These are phyloP conservation scores for Oncorhynchus kisutch DNA, from an alignment of 2,113 vertebrate species.

Conservation along the genomic window DNA sequence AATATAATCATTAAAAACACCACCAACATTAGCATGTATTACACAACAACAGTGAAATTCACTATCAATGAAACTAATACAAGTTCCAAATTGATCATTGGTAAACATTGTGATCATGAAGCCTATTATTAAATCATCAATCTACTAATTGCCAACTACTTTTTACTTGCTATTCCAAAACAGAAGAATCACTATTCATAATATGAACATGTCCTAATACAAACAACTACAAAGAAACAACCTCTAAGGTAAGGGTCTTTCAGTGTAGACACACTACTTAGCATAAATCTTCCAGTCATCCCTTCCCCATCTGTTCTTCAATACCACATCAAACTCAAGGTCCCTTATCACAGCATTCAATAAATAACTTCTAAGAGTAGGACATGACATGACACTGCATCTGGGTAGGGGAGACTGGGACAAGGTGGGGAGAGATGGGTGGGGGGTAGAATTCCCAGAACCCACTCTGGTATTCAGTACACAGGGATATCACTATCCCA, in stretches of 20 bases:
- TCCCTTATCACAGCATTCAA: conserved; percentile 53
- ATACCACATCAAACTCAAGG: conserved; percentile 51
- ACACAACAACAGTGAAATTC: background rate
- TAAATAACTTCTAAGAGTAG: conserved; percentile 15
- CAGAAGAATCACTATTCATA: too few species aligned
- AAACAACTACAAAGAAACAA: too few species aligned
- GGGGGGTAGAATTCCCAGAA: conserved; percentile 38
- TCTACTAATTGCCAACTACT: too few species aligned
- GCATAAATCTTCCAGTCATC: conserved; percentile 25
- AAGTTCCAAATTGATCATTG: too few species aligned
- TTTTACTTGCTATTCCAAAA: too few species aligned
- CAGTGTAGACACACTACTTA: background rate
- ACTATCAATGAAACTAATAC: background rate
- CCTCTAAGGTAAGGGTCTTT: too few species aligned
- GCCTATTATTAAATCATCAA: too few species aligned
- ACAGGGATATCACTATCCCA: conserved; percentile 30
- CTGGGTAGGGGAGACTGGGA: conserved; percentile 17
- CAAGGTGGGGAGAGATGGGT: conserved; percentile 16
- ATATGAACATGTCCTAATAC: too few species aligned
- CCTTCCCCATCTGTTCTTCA: conserved; percentile 54
- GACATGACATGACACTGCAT: conserved; percentile 47
- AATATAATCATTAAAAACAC: background rate
- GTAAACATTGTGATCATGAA: too few species aligned
- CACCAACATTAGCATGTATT: background rate
- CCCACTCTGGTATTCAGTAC: conserved; percentile 29